These are phyloP conservation scores for Xestia ashworthii DNA, from an alignment of 2,888 invertebrate species.

Conservation along the genomic window DNA sequence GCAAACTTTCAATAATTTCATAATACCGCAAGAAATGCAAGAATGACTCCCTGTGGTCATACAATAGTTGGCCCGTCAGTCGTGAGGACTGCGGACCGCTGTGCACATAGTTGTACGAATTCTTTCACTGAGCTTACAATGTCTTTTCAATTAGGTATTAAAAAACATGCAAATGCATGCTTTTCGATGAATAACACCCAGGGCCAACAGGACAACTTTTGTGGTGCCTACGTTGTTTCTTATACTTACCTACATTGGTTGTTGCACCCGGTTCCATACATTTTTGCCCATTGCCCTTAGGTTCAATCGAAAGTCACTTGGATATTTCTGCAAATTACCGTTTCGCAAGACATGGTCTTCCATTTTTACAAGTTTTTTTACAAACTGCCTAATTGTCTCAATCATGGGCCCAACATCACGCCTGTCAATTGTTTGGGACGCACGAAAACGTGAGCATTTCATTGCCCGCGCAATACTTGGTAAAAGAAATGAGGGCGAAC, in stretches of 20 bases:
- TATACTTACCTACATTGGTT: neutral
- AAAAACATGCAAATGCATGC: neutral
- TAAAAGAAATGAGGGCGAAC: constrained; percentile 56
- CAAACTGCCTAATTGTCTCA: constrained; percentile 61
- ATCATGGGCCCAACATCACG: constrained; percentile 61
- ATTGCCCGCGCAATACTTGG: constrained; percentile 29
- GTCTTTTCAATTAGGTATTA: constrained; percentile 27
- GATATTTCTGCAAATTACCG: constrained; percentile 40
- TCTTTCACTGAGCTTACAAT: constrained; percentile 50
- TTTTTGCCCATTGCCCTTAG: neutral
- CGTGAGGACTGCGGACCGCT: constrained; percentile 65
- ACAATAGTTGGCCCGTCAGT: constrained; percentile 63
- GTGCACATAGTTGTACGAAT: constrained; percentile 45
- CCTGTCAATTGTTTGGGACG: constrained; percentile 62
- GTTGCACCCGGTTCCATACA: neutral
- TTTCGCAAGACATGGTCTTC: constrained; percentile 47
- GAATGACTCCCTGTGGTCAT: constrained; percentile 66
- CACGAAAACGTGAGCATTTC: constrained; percentile 70
- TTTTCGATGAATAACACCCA: neutral
- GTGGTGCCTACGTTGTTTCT: neutral
- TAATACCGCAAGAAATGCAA: constrained; percentile 52
- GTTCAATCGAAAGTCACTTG: constrained; percentile 16
- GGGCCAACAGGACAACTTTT: neutral
- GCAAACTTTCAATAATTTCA: neutral
- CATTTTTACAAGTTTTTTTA: constrained; percentile 41